Base-by-base conservation (phyloP, 2,113 vertebrate species). In the Nyctereutes procyonoides region DNA sequence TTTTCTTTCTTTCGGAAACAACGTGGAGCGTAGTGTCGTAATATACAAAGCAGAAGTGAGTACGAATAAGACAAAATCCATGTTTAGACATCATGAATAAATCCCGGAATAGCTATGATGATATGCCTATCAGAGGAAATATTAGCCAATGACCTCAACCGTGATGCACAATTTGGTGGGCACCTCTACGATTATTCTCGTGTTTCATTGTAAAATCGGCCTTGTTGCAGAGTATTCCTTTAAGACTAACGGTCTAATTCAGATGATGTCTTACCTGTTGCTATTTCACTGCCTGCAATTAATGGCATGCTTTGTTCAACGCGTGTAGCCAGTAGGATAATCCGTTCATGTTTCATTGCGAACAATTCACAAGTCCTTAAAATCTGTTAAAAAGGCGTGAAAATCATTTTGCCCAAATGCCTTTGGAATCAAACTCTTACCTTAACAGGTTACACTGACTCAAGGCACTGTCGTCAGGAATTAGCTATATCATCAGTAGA, bases 171-270 rank as follows among this genome's bases (percentile, higher is more conserved):
- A 26, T 63, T 76, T 88, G 58, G 24, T 35, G 55, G 63, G 53
- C 9, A 56, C 5, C 4, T 24, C 19, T 51, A 22, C 20, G 81
- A 38, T 51, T 56, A n/a, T 35, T 63, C 56, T 19, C 24, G 24
- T 56, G 38, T 51, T 28, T 32, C 63, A 62, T 1, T 71, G 1
- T 69, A n/a, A 69, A 95, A 48, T 51, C 55, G 26, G 3, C 10
- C 14, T 92, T 35, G 3, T 10, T 71, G 69, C 10, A 71, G 71
- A 86, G n/a, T 86, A 63, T 28, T 95, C 3, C 32, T 77, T 73
- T 97, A 88, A 80, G 51, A 84, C 6, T 26, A 89, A 92, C 5
- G 80, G 84, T 90, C 28, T 8, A 56, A 90, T 95, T 95, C 65
- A 93, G 81, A 62, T 51, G 0, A 79, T 79, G 91, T 84, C 48